Percentiles rank a stretch among this genome's conserved stretches.
phyloP scores from a whole-genome alignment of 23 tunicate genomes.

The Corella eumyota region DNA sequence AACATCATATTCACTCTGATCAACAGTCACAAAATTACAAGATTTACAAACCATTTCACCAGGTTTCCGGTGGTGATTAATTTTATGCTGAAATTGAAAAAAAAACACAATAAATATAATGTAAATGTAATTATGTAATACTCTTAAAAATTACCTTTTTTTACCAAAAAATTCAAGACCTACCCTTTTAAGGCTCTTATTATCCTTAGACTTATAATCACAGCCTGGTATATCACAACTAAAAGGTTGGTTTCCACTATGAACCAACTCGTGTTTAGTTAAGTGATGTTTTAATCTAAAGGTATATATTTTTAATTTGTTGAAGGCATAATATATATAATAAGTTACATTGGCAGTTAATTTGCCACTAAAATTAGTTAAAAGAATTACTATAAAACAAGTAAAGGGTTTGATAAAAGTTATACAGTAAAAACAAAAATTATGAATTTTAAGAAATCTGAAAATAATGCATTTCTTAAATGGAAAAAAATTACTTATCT shows the following conservation, averaged over 20 bases:
- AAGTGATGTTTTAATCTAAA: conserved; percentile 24
- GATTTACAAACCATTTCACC: conserved; percentile 28
- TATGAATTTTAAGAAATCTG: not conserved
- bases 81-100: not conserved
- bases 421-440: not conserved
- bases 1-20: conserved; percentile 37
- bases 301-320: not conserved
- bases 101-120: not conserved
- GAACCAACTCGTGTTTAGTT: conserved; percentile 8
- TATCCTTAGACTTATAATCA: conserved; percentile 15
- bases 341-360: not conserved
- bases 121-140: too few species aligned
- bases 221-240: conserved; percentile 9
- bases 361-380: too few species aligned
- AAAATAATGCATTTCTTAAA: not conserved
- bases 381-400: too few species aligned
- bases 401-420: too few species aligned
- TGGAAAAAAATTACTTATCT: not conserved
- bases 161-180: not conserved
- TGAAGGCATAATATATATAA: too few species aligned
- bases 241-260: conserved; percentile 19
- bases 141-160: not conserved
- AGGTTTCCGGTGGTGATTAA: conserved; percentile 15
- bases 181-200: conserved; percentile 18
- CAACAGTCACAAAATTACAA: conserved; percentile 25